Conservation (phyloP, 1,140 invertebrate genomes). For the Acromyrmex charruanus region DNA sequence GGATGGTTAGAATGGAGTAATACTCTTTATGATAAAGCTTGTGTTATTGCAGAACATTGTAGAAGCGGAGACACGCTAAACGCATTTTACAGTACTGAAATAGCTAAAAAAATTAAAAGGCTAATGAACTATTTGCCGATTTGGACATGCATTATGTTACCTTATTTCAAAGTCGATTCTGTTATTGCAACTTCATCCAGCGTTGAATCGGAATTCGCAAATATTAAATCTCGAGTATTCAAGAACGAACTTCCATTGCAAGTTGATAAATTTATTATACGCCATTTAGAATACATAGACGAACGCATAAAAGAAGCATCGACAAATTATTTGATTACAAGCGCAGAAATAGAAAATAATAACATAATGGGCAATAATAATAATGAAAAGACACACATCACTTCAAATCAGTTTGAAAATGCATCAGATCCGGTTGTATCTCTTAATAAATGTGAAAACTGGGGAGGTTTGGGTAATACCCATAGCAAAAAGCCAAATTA, state of each 20-base stretch:
- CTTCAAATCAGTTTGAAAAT: neutral
- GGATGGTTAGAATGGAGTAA: too few relatives aligned
- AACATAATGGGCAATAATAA: neutral
- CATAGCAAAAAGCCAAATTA: too few relatives aligned
- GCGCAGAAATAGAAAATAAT: neutral
- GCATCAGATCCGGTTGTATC: neutral
- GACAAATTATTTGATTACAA: neutral
- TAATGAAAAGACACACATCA: neutral
- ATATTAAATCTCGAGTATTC: neutral
- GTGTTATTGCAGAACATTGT: too few relatives aligned
- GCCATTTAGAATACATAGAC: conserved; percentile 18
- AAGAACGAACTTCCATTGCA: neutral
- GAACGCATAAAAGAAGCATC: conserved; percentile 10
- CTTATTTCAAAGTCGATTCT: neutral
- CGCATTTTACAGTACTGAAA: too few relatives aligned
- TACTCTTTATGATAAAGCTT: too few relatives aligned
- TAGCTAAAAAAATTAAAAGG: too few relatives aligned
- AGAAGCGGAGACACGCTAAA: too few relatives aligned
- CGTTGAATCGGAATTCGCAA: conserved; percentile 2
- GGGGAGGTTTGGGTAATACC: too few relatives aligned
- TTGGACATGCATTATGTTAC: too few relatives aligned
- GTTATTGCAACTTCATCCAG: conserved; percentile 1
- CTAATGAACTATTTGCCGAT: too few relatives aligned
- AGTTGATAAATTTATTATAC: conserved; percentile 23
- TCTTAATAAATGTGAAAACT: neutral